A percentile compares a stretch with the other conserved stretches of the same genome.
phyloP scores from a whole-genome alignment of 2,113 vertebrate species.

The Myanophis thanlyinensis region DNA sequence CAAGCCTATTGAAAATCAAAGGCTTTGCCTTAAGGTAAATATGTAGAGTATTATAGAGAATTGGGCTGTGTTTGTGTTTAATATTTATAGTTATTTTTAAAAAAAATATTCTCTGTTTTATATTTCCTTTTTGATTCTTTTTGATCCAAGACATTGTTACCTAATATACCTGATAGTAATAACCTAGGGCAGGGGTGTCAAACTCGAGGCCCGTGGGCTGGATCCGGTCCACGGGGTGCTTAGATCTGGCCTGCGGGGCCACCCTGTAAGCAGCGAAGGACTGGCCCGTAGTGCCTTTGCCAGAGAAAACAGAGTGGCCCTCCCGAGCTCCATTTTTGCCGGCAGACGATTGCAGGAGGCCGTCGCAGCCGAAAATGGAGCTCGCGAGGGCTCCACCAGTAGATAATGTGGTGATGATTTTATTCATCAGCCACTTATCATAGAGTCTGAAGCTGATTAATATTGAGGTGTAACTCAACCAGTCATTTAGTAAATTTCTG shows the following conservation, averaged over 20 bases:
- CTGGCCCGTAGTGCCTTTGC: too few relatives aligned
- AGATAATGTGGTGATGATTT: background rate
- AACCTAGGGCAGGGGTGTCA: background rate
- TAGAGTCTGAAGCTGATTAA: background rate
- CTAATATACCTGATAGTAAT: background rate
- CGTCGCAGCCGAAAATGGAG: too few relatives aligned
- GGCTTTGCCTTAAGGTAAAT: background rate
- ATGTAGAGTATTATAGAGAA: background rate
- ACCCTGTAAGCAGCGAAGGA: too few relatives aligned
- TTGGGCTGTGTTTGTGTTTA: background rate
- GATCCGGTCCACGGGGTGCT: too few relatives aligned
- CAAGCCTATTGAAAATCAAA: background rate
- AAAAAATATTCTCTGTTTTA: background rate
- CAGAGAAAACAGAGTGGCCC: too few relatives aligned
- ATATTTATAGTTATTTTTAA: background rate
- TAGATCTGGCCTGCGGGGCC: too few relatives aligned
- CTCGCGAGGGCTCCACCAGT: too few relatives aligned
- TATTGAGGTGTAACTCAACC: background rate
- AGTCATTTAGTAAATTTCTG: background rate
- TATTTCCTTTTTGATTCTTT: background rate
- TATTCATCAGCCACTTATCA: background rate
- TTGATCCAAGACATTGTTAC: background rate
- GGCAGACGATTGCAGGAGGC: too few relatives aligned
- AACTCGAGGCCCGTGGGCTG: too few relatives aligned
- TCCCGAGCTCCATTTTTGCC: too few relatives aligned